Conservation (phyloP, 2,113 vertebrate species). For the Uropsilus gracilis region DNA sequence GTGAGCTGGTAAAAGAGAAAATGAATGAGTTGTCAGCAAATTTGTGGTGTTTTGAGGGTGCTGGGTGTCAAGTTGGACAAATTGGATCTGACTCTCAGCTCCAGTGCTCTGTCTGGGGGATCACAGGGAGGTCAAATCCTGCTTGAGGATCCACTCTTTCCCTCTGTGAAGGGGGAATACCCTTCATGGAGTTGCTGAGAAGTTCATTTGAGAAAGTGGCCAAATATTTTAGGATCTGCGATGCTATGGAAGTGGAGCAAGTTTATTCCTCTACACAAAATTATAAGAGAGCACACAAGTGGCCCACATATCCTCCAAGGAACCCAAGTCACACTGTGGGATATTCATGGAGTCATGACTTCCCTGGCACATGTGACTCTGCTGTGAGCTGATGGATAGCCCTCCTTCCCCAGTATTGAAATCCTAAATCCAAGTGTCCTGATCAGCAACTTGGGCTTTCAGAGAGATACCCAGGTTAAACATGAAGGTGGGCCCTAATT, state of each 20-base stretch:
- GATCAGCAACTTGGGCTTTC: not conserved
- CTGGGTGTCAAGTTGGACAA: not conserved
- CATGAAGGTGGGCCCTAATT: not conserved
- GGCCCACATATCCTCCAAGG: not conserved
- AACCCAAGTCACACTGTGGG: not conserved
- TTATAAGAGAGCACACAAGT: not conserved
- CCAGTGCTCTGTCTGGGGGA: not conserved
- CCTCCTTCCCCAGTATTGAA: not conserved
- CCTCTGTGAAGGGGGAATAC: not conserved
- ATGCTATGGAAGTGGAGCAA: not conserved
- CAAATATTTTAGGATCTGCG: not conserved
- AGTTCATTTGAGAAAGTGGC: not conserved
- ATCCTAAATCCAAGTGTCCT: not conserved
- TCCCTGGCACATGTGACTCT: not conserved
- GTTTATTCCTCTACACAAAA: not conserved
- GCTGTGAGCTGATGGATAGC: not conserved
- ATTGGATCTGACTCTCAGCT: not conserved
- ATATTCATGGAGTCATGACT: not conserved
- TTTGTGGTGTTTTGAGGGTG: not conserved
- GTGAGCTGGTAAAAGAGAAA: conserved; percentile 23
- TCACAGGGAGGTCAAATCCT: accelerated
- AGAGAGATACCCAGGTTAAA: not conserved
- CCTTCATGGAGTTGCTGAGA: not conserved
- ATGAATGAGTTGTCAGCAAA: not conserved
- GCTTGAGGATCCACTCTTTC: not conserved